Evolutionary conservation across 2,797 vertebrate species (phyloP), one percentile per base, ranked within the genome.

Genomic region (Silurus aristotelis): DNA sequence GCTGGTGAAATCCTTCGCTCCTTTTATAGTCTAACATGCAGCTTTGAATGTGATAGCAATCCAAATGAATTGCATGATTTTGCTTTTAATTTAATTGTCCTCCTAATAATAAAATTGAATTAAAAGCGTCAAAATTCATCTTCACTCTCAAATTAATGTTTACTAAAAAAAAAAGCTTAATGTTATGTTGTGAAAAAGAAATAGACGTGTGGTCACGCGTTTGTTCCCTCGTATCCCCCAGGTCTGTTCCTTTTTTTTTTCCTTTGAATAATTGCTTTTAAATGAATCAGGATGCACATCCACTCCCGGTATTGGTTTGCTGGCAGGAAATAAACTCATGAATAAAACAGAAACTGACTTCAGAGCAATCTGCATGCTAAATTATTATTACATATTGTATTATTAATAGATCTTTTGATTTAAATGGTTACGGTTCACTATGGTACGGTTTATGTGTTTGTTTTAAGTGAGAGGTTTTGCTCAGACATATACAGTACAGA

Each of bases 141-240:
- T 31, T 60, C 78, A 31, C 56, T 55, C 14, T 56, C 81, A 14
- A 77, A 67, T 71, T 77, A 78, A 61, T 38, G 38, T 38, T 4
- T 38, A 58, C 55, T 10, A 31, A 31, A 38, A 38, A 71, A 19
- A 48, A 52, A 6, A 71, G 19, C 68, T 46, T 46, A 17, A 67
- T 17, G 31, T 10, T 46, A 85, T 72, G 77, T 43, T 80, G 15
- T 80, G 43, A 72, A 52, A 71, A 46, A 80, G 56, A 63, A 72
- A 72, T 67, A 68, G 25, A 20, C 6, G 55, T 58, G 27, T 38
- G 9, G 15, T 48, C 27, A 71, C 55, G 9, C 64, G 68, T 81
- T 46, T 31, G 25, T 31, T 76, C 7, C n/a, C 52, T 76, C 15
- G 31, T 56, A 9, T 71, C 67, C 52, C 19, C 56, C 58, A 80